These are phyloP conservation scores for Solea senegalensis DNA, from an alignment of 2,113 vertebrate genomes.

Conservation along the genomic window DNA sequence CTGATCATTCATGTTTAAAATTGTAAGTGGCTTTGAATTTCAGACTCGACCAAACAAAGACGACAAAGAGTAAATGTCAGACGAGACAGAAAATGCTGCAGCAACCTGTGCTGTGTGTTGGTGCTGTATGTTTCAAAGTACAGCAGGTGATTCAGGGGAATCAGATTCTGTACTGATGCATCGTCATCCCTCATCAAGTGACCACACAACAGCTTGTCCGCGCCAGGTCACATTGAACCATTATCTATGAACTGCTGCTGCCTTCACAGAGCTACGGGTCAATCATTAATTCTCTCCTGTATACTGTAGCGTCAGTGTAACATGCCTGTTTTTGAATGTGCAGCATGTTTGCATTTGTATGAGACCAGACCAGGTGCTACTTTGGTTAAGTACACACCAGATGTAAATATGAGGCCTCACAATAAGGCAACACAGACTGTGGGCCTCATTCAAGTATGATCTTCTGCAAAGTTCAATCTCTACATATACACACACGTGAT, in stretches of 20 bases:
- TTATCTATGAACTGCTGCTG: constrained; percentile 59
- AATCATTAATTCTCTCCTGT: constrained; percentile 64
- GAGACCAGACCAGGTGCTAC: constrained; percentile 64
- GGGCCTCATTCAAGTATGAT: constrained; percentile 19
- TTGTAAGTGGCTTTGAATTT: constrained; percentile 57
- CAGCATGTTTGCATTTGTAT: constrained; percentile 43
- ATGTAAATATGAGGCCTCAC: constrained; percentile 2
- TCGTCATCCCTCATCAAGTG: constrained; percentile 38
- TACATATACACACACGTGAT: constrained; percentile 36
- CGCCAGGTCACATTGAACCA: constrained; percentile 59
- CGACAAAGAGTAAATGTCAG: neutral
- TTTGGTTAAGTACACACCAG: constrained; percentile 24
- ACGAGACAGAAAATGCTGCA: constrained; percentile 11
- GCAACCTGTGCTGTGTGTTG: neutral
- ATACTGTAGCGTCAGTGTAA: constrained; percentile 8
- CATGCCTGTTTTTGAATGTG: neutral
- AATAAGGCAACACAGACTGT: neutral
- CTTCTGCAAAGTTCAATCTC: constrained; percentile 45
- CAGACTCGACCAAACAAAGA: constrained; percentile 43
- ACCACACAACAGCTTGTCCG: constrained; percentile 26
- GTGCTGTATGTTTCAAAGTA: neutral
- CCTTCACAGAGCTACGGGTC: constrained; percentile 36
- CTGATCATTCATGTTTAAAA: constrained; percentile 42
- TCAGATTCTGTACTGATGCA: constrained; percentile 18
- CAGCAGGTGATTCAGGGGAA: neutral